Conservation (phyloP, 2,888 invertebrate genomes). For the Metellina segmentata region DNA sequence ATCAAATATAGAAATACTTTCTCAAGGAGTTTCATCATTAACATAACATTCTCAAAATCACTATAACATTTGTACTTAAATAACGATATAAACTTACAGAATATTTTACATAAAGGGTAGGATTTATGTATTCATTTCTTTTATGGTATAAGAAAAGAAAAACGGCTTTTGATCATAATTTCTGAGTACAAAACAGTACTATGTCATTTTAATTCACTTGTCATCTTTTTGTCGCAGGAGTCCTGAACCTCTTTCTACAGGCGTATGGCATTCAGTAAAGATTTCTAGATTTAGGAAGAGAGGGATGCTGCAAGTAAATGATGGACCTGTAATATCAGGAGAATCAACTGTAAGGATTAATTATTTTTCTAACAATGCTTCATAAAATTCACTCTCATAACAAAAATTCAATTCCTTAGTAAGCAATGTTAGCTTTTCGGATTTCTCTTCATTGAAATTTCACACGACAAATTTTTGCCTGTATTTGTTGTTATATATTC, state of each 20-base stretch:
- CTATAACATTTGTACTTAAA: too few species aligned
- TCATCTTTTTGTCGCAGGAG: constrained; percentile 42
- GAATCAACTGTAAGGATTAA: constrained; percentile 83
- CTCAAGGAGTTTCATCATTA: too few species aligned
- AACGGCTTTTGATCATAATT: background rate
- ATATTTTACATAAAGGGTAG: too few species aligned
- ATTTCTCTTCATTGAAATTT: background rate
- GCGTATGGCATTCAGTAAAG: constrained; percentile 90
- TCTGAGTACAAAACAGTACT: background rate
- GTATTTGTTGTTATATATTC: background rate
- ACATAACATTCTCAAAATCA: too few species aligned
- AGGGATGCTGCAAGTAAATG: constrained; percentile 89
- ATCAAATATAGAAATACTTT: too few species aligned
- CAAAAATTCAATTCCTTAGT: too few species aligned
- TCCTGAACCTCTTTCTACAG: constrained; percentile 84
- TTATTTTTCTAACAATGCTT: background rate
- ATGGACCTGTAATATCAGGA: constrained; percentile 87
- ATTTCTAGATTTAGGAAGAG: constrained; percentile 88
- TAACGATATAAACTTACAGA: too few species aligned
- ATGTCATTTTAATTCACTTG: background rate
- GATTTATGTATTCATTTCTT: background rate
- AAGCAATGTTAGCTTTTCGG: too few species aligned
- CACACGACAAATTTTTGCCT: background rate
- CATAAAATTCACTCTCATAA: background rate
- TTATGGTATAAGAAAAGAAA: background rate